Evolutionary conservation across 1,140 invertebrate species (phyloP).

Genomic region (Dinoponera quadriceps): DNA sequence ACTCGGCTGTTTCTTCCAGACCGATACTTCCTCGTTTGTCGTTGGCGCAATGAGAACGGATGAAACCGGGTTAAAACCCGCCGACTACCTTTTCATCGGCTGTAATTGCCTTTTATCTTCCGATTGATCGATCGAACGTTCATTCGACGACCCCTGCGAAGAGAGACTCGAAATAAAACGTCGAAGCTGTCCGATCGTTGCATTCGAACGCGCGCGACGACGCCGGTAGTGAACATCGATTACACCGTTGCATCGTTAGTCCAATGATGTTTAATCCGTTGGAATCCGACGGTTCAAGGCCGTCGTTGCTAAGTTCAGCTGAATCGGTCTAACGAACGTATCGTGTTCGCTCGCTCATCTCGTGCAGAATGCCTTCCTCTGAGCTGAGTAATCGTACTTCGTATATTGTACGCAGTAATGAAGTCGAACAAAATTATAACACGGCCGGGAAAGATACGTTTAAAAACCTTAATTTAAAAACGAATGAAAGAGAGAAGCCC

Average conservation of each 20-base stretch:
- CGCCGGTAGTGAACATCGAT: conserved; percentile 12
- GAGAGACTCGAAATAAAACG: conserved; percentile 34
- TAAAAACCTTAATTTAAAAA: no score
- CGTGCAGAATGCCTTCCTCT: neutral
- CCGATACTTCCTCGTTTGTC: conserved; percentile 67
- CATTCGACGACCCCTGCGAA: neutral
- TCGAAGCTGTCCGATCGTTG: neutral
- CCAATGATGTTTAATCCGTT: conserved; percentile 49
- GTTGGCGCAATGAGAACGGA: conserved; percentile 9
- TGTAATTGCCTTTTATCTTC: conserved; percentile 67
- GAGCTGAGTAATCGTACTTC: neutral
- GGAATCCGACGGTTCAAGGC: conserved; percentile 41
- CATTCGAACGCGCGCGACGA: conserved; percentile 15
- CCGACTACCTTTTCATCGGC: conserved; percentile 43
- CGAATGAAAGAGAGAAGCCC: no score
- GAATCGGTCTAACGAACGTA: conserved; percentile 8
- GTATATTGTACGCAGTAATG: neutral
- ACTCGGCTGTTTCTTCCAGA: conserved; percentile 66
- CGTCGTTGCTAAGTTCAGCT: neutral
- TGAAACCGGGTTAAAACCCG: conserved; percentile 39
- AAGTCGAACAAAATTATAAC: neutral
- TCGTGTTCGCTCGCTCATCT: conserved; percentile 2
- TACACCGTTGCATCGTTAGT: conserved; percentile 34
- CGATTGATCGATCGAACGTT: conserved; percentile 41
- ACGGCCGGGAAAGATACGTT: neutral